Percentiles rank a stretch among this genome's conserved stretches.
These are phyloP conservation scores for Caenorhabditis drosophilae DNA, from an alignment of 2,888 invertebrate species.

Conservation along the genomic window DNA sequence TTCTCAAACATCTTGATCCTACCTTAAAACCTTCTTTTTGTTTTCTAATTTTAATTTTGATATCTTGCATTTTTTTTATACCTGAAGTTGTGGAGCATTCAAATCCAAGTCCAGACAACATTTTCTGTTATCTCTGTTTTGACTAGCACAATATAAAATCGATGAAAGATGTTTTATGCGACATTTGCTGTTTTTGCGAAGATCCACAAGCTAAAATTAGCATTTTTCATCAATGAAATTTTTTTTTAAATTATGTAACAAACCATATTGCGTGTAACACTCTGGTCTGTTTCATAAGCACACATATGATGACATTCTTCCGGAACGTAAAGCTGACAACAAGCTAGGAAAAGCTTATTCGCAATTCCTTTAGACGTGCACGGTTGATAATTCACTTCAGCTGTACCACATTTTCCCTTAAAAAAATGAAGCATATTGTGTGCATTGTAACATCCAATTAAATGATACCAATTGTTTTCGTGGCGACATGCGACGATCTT, in stretches of 20 bases:
- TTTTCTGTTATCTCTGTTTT: constrained; percentile 65
- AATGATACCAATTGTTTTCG: constrained; percentile 27
- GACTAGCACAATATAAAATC: constrained; percentile 66
- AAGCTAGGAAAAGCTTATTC: constrained; percentile 62
- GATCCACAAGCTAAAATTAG: constrained; percentile 53
- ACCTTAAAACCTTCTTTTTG: constrained; percentile 37
- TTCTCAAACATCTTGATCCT: constrained; percentile 61
- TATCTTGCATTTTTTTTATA: too few relatives aligned
- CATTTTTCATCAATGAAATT: background rate
- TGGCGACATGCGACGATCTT: constrained; percentile 34
- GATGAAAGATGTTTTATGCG: constrained; percentile 62
- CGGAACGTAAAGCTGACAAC: constrained; percentile 64
- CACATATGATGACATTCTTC: constrained; percentile 65
- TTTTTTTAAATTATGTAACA: background rate
- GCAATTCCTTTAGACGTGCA: constrained; percentile 63
- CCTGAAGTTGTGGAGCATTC: constrained; percentile 62
- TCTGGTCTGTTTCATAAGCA: constrained; percentile 63
- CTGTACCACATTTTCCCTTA: constrained; percentile 63
- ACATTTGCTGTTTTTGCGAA: constrained; percentile 55
- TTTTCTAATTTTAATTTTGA: background rate
- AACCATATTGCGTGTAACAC: constrained; percentile 59
- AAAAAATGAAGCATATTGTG: background rate
- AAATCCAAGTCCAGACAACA: constrained; percentile 64
- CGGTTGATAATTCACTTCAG: constrained; percentile 62
- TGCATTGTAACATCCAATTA: background rate